These are phyloP conservation scores for Drosophila subsilvestris DNA, from an alignment of 2,888 invertebrate genomes.

Conservation along the genomic window DNA sequence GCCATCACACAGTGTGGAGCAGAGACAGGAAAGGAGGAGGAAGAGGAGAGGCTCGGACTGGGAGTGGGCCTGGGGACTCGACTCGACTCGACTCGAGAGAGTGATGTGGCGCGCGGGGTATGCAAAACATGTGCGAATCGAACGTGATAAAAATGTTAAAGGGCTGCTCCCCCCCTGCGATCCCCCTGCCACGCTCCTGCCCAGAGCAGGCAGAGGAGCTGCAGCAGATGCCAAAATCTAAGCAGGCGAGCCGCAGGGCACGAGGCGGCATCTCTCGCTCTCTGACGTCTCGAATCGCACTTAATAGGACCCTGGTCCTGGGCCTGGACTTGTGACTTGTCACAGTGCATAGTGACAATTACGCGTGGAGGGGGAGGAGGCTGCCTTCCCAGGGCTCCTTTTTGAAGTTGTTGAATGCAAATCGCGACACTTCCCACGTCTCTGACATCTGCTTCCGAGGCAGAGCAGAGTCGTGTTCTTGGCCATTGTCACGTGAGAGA, in stretches of 20 bases:
- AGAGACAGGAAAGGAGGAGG: not conserved
- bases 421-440: slow-evolving; percentile 56
- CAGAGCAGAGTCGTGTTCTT: slow-evolving; percentile 81
- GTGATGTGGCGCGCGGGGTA: slow-evolving; percentile 61
- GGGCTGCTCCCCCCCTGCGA: not conserved
- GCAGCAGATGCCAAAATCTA: slow-evolving; percentile 51
- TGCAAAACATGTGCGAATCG: slow-evolving; percentile 82
- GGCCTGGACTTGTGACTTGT: slow-evolving; percentile 18
- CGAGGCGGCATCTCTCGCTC: slow-evolving; percentile 9
- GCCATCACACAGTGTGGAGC: slow-evolving; percentile 50
- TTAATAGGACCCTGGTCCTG: slow-evolving; percentile 58
- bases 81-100: slow-evolving; percentile 11
- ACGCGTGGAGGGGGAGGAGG: slow-evolving; percentile 52
- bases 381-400: slow-evolving; percentile 4
- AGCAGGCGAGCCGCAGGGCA: slow-evolving; percentile 28
- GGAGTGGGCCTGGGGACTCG: not conserved
- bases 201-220: too few species aligned
- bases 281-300: slow-evolving; percentile 70
- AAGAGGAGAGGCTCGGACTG: slow-evolving; percentile 4
- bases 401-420: slow-evolving; percentile 53
- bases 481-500: slow-evolving; percentile 83
- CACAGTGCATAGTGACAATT: slow-evolving; percentile 74
- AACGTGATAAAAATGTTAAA: slow-evolving; percentile 82
- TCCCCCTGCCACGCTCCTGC: too few species aligned
- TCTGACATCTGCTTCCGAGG: slow-evolving; percentile 48